Conservation (phyloP, 2,113 vertebrate genomes). For the Fukomys damarensis region DNA sequence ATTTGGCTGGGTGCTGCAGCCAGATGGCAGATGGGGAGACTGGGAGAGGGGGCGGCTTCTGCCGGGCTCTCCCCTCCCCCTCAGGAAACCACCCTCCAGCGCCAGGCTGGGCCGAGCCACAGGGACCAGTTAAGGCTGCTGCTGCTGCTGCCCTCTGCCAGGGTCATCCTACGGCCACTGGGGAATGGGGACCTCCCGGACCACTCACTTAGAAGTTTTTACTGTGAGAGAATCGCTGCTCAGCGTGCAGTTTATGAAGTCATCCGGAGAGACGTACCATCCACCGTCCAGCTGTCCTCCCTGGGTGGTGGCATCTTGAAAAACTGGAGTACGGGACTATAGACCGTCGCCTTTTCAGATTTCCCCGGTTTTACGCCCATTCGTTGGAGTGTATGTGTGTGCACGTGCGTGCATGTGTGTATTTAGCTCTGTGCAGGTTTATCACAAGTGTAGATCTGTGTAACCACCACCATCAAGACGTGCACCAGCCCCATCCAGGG, state of each 20-base stretch:
- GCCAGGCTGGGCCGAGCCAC: background rate
- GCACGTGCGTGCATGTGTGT: fast-evolving
- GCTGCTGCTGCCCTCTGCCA: background rate
- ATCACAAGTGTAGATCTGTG: background rate
- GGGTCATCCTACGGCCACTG: background rate
- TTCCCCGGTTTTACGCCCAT: fast-evolving
- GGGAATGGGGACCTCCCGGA: background rate
- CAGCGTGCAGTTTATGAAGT: background rate
- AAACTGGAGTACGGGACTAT: background rate
- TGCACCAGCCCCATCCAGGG: background rate
- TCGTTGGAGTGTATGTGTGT: fast-evolving
- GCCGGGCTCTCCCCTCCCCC: background rate
- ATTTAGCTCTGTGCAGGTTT: background rate
- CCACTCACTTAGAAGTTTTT: background rate
- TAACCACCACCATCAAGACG: background rate
- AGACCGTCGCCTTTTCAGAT: fast-evolving
- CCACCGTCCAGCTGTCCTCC: fast-evolving
- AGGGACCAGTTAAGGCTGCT: fast-evolving
- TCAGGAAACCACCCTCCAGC: background rate
- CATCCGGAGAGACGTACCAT: fast-evolving
- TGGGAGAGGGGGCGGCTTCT: background rate
- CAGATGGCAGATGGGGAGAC: constrained; percentile 64
- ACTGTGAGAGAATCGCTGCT: background rate
- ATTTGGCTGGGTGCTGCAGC: constrained; percentile 55
- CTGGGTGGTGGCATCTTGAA: fast-evolving